Evolutionary conservation across 2,113 vertebrate species (phyloP), one percentile per base, ranked within the genome.

Genomic region (Aepyceros melampus): DNA sequence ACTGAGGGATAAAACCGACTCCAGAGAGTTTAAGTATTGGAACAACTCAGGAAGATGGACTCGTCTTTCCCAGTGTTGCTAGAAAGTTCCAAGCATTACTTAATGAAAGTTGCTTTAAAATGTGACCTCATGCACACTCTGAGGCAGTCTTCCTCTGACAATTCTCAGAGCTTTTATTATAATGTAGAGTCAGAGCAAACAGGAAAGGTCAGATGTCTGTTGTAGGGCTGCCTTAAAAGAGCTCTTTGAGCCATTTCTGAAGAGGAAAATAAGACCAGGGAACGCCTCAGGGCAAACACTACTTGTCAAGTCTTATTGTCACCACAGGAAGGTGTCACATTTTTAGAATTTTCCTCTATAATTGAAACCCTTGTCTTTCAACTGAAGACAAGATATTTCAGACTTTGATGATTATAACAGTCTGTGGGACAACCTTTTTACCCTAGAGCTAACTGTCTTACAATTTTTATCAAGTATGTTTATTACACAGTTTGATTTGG

Each of bases 351-450:
- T 97, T 71, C 84, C 62, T 74, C 51, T 84, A 25, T 96, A 96
- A 97, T 23, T 97, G 91, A 98, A 98, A 94, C 82, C 1, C 15
- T 36, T 74, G 49, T 71, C 91, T 96, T 98, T 98, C 79, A 98
- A 91, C 5, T 5, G 79, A 98, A 98, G 92, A 43, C n/a, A 49
- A 31, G 71, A 23, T 93, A 93, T 97, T 98, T 98, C 43, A 97
- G 60, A 12, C 13, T 82, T 90, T 81, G 40, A 49, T 88, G 82
- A 94, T 95, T 94, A 19, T 27, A 78, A 33, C 76, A 43, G 29
- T 91, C 13, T 43, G 29, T 47, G 2, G 87, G 97, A 94, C n/a
- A 45, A 33, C 2, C 56, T 89, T 67, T 96, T 43, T 92, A 82
- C 82, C 51, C 19, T 91, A 33, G 89, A 97, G 79, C 23, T 92